Percentiles rank a stretch among this genome's conserved stretches.
These are phyloP conservation scores for Eucidaris tribuloides DNA, from an alignment of 35 echinoderm and acorn worm genomes.

Conservation along the genomic window DNA sequence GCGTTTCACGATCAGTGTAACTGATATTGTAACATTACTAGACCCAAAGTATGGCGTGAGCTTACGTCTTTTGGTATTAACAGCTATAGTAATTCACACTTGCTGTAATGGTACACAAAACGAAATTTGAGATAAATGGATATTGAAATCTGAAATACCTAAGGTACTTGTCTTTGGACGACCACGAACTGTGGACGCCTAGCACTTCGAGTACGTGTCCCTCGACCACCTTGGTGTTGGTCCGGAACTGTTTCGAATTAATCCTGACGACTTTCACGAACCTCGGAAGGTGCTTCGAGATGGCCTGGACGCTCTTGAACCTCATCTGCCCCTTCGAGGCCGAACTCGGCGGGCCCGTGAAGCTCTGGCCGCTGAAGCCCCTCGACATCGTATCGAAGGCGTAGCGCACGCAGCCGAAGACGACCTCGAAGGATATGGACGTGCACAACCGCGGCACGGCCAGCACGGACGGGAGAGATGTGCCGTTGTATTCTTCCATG, in stretches of 20 bases:
- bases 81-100: too few relatives aligned
- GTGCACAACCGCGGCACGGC: neutral
- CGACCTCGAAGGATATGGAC: neutral
- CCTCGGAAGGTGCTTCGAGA: slow-evolving; percentile 5
- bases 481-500: neutral
- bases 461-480: neutral
- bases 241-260: neutral
- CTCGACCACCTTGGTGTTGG: neutral
- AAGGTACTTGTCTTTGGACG: neutral
- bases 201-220: slow-evolving; percentile 2
- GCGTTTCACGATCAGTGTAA: too few relatives aligned
- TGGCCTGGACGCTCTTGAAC: neutral
- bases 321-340: neutral
- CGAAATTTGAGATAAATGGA: too few relatives aligned
- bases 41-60: too few relatives aligned
- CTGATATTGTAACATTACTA: too few relatives aligned
- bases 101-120: too few relatives aligned
- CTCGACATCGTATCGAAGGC: neutral
- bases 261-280: slow-evolving; percentile 5
- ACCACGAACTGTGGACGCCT: neutral
- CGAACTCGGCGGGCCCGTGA: neutral
- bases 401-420: slow-evolving; percentile 9
- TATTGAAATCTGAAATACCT: too few relatives aligned
- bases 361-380: neutral
- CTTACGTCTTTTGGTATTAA: too few relatives aligned